phyloP scores from a whole-genome alignment of 2,888 invertebrate genomes.

The Hemaris fuciformis region DNA sequence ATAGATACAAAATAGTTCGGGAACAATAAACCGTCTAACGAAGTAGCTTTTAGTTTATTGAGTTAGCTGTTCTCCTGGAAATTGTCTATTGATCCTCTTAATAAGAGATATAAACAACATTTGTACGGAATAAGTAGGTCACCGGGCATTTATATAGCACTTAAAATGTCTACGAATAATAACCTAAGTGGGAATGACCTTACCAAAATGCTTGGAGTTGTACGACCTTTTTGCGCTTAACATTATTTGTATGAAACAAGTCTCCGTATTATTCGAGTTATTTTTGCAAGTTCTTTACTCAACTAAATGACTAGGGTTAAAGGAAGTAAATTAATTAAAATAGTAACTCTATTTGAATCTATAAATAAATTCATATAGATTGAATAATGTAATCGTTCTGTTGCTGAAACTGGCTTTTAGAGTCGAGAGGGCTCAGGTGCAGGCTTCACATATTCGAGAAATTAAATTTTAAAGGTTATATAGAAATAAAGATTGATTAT shows the following conservation, averaged over 20 bases:
- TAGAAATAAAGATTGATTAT: too few species aligned
- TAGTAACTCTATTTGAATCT: too few species aligned
- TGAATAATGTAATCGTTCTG: too few species aligned
- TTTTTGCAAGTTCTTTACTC: background rate
- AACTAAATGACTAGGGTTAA: too few species aligned
- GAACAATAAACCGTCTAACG: background rate
- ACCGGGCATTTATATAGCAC: background rate
- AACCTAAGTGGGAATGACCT: background rate
- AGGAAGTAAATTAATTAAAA: too few species aligned
- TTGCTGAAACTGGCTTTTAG: too few species aligned
- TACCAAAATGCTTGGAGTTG: background rate
- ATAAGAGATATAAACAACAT: background rate
- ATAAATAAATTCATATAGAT: too few species aligned
- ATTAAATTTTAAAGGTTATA: too few species aligned
- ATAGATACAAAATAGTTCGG: background rate
- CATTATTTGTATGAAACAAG: background rate
- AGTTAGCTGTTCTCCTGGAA: background rate
- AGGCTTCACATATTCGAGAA: too few species aligned
- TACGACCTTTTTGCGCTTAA: background rate
- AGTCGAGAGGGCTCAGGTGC: too few species aligned
- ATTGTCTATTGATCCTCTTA: background rate
- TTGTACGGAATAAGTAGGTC: background rate
- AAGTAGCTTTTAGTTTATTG: background rate
- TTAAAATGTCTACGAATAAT: background rate
- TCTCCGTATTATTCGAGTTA: background rate